phyloP scores from a whole-genome alignment of 2,888 invertebrate genomes.

The Pinctada fucata region DNA sequence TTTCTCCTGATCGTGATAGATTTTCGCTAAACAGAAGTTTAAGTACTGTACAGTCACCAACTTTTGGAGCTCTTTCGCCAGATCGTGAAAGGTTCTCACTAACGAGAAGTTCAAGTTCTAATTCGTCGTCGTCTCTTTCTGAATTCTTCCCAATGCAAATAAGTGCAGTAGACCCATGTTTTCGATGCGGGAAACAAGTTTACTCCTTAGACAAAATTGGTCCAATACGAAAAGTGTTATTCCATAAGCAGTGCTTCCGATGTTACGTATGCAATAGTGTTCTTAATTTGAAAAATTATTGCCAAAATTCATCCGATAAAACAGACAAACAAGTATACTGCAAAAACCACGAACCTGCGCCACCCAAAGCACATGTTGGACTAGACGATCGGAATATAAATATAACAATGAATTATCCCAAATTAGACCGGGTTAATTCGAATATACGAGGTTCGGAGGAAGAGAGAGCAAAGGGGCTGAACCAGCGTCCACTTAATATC shows the following conservation, averaged over 20 bases:
- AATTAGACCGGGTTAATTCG: slow-evolving; percentile 40
- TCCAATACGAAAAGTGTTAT: slow-evolving; percentile 92
- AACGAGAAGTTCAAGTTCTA: slow-evolving; percentile 31
- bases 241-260: slow-evolving; percentile 97
- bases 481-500: slow-evolving; percentile 11
- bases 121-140: slow-evolving; percentile 27
- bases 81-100: slow-evolving; percentile 16
- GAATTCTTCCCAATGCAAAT: slow-evolving; percentile 13
- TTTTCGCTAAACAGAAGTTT: slow-evolving; percentile 24
- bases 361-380: slow-evolving; percentile 37
- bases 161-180: slow-evolving; percentile 77
- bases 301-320: slow-evolving; percentile 60
- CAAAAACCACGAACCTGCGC: slow-evolving; percentile 55
- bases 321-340: slow-evolving; percentile 70
- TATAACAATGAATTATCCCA: slow-evolving; percentile 46
- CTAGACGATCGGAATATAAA: slow-evolving; percentile 43
- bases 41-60: slow-evolving; percentile 25
- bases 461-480: slow-evolving; percentile 23
- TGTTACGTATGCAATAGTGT: slow-evolving; percentile 89
- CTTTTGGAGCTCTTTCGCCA: slow-evolving; percentile 31
- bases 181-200: slow-evolving; percentile 93
- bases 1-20: slow-evolving; percentile 23
- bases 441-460: slow-evolving; percentile 43
- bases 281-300: slow-evolving; percentile 67
- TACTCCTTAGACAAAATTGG: slow-evolving; percentile 94